A percentile compares a stretch with the other conserved stretches of the same genome.
These are phyloP conservation scores for Brachylomia viminalis DNA, from an alignment of 2,888 invertebrate species.

Conservation along the genomic window DNA sequence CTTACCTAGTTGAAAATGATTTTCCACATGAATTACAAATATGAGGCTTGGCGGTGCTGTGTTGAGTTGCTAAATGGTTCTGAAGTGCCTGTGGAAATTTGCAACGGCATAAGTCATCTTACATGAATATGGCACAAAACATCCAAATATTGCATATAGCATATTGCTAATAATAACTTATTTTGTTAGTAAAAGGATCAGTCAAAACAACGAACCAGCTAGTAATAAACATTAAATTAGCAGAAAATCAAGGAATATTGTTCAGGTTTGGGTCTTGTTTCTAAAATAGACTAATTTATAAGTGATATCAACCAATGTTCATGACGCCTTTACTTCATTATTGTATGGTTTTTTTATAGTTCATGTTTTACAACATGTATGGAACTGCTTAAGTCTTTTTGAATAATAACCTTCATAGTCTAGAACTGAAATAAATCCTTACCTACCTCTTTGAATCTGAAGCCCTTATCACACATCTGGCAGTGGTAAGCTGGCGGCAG, in stretches of 20 bases:
- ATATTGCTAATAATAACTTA: background rate
- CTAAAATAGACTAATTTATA: background rate
- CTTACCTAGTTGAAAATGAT: slow-evolving; percentile 73
- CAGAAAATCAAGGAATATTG: background rate
- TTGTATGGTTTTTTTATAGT: too few relatives aligned
- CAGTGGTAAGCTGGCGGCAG: slow-evolving; percentile 71
- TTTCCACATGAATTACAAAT: slow-evolving; percentile 70
- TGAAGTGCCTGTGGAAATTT: slow-evolving; percentile 64
- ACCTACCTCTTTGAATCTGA: slow-evolving; percentile 71
- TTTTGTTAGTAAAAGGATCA: background rate
- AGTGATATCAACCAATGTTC: background rate
- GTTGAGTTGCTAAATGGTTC: slow-evolving; percentile 73
- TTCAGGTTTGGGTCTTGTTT: background rate
- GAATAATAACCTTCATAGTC: background rate
- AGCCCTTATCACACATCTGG: slow-evolving; percentile 66
- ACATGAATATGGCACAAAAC: background rate
- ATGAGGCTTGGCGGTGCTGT: slow-evolving; percentile 71
- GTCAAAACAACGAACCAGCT: too few relatives aligned
- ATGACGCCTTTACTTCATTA: too few relatives aligned
- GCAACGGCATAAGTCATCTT: background rate
- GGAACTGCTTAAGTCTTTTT: background rate
- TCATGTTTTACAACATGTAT: background rate
- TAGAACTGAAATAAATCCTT: background rate
- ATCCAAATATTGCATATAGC: background rate
- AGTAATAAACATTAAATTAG: background rate